These are phyloP conservation scores for Deilephila elpenor DNA, from an alignment of 2,888 invertebrate genomes.

Conservation along the genomic window DNA sequence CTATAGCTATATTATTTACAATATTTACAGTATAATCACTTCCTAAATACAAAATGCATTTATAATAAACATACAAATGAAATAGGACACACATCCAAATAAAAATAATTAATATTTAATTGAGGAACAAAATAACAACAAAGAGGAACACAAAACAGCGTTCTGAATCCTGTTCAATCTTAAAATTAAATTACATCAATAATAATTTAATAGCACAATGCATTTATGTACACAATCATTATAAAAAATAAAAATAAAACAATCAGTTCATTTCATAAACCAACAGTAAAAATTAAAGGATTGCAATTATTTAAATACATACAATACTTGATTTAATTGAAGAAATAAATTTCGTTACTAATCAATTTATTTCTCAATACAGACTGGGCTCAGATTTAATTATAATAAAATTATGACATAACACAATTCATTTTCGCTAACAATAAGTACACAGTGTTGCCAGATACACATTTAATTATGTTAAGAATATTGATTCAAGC, in stretches of 20 bases:
- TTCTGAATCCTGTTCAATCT: constrained; percentile 46
- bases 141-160: constrained; percentile 58
- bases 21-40: constrained; percentile 54
- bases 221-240: constrained; percentile 47
- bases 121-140: constrained; percentile 64
- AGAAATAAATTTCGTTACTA: constrained; percentile 14
- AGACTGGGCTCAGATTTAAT: constrained; percentile 15
- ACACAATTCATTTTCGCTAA: constrained; percentile 10
- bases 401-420: constrained; percentile 10
- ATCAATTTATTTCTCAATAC: background rate
- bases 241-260: constrained; percentile 50
- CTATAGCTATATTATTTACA: constrained; percentile 77
- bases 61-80: constrained; percentile 53
- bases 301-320: constrained; percentile 24
- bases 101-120: constrained; percentile 53
- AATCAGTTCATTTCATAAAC: constrained; percentile 60
- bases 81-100: constrained; percentile 52
- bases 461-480: background rate
- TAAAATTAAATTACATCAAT: constrained; percentile 51
- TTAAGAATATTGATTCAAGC: background rate
- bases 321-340: constrained; percentile 3
- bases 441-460: constrained; percentile 13
- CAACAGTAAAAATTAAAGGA: constrained; percentile 33
- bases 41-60: constrained; percentile 68
- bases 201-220: constrained; percentile 59